phyloP scores from a whole-genome alignment of 2,888 invertebrate genomes.

The Oasisia sp. region DNA sequence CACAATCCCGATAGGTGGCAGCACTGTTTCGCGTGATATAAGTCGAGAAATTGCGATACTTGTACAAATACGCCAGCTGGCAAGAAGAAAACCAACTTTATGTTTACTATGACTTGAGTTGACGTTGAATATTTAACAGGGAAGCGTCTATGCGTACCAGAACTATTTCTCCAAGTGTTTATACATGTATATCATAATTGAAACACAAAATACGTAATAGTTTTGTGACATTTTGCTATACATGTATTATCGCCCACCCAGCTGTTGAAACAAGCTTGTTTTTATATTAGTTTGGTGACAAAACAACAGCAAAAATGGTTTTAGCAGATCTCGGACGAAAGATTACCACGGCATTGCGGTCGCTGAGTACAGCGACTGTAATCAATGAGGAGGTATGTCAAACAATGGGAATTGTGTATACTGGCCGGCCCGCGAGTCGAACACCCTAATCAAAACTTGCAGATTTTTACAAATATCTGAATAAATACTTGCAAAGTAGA shows the following conservation, averaged over 20 bases:
- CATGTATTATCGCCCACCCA: conserved; percentile 5
- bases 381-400: conserved; percentile 94
- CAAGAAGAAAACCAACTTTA: not conserved
- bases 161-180: not conserved
- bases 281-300: not conserved
- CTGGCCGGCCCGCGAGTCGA: too few species aligned
- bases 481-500: too few species aligned
- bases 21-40: not conserved
- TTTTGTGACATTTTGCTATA: not conserved
- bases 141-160: not conserved
- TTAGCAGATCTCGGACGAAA: conserved; percentile 99
- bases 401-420: not conserved
- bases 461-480: too few species aligned
- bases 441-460: too few species aligned
- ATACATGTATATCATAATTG: not conserved
- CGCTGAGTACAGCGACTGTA: conserved; percentile 95
- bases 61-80: not conserved
- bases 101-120: not conserved
- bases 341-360: conserved; percentile 97
- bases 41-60: not conserved
- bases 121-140: not conserved
- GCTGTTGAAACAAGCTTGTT: not conserved
- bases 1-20: not conserved
- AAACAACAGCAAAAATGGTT: conserved; percentile 79
- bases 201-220: not conserved